Evolutionary conservation across 2,888 invertebrate species (phyloP), one percentile per base, ranked within the genome.

Genomic region (Acanthosepion pharaonis): DNA sequence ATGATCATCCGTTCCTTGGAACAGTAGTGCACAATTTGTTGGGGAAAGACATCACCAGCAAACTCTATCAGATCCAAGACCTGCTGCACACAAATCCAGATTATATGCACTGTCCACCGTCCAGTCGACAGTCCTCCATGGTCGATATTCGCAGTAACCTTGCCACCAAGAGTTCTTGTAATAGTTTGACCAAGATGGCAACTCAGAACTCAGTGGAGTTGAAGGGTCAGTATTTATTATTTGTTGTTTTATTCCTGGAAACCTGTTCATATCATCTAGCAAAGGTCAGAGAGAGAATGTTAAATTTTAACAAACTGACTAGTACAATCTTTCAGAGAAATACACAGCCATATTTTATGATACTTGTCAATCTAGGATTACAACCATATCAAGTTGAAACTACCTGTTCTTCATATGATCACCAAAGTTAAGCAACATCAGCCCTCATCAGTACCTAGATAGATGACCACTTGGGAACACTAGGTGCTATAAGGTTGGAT

Each of bases 31-130:
- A 98, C 97, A 98, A 98, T 97, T 98, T 99, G 96, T 98, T 98
- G 97, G 98, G 95, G 98, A 98, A 97, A 98, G 98, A 97, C 98
- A 99, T 97, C 98, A 98, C 78, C 98, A 98, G 97, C 98, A 99
- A 97, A 97, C 99, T 96, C 98, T 98, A 97, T 93, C 96, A 96
- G 95, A 96, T 96, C 25, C 96, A 97, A 94, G 97, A 97, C 94
- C 95, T 96, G 42, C 95, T 96, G 59, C 95, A 96, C 95, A 94
- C 95, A n/a, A 95, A 95, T 49, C 96, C 96, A 23, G 95, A 95
- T 48, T 96, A 96, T 94, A 95, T 96, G 95, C 95, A 95, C 25
- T 93, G 93, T 53, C 94, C 94, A 20, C 91, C 96, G 92, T 94
- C 95, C 93, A 96, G 95, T 91, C 91, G 96, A n/a, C 96, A 96